Base-by-base conservation (phyloP, 2,797 vertebrate species). In the Schizothorax lantsangensis region DNA sequence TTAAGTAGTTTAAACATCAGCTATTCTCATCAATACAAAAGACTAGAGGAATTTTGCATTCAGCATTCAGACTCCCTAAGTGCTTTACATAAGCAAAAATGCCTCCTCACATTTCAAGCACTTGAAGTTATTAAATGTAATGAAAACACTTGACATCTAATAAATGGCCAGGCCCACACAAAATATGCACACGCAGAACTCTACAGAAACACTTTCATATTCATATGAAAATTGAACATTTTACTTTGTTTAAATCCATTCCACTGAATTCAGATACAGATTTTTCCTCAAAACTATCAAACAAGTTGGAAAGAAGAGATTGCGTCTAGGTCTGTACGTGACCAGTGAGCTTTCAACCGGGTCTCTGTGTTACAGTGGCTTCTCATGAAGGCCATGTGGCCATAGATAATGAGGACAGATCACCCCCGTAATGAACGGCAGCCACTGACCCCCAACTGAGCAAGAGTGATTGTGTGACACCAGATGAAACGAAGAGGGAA, bases 111-210 rank as follows among this genome's bases (percentile, higher is more conserved):
- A 59, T 59, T 79, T 26, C 52, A 79, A 79, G 52, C 52, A 79
- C 36, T 59, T 79, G 6, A 59, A 59, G 21, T n/a, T 57, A 77
- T 78, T 57, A 78, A 78, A 15, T 26, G 36, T 79, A 79, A 79
- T 38, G 36, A 79, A 75, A 59, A n/a, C 36, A 59, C 77, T 59
- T 59, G 30, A 36, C 30, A 1, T 36, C 30, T 77, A 77, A 77
- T 54, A 36, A 54, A 54, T 36, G 17, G 5, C 30, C 19, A 14
- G 74, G 47, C 74, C 10, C 47, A 77, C 74, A 75, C 26, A 33
- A n/a, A 49, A 49, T 75, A 45, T 49, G 15, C 69, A 43, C 69
- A 23, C 11, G 23, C 21, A 71, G 9, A 75, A 77, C 26, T 77
- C 72, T 1, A 30, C 15, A 2, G 45, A 75, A 77, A 36, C 74